These are phyloP conservation scores for Amphiduros pacificus DNA, from an alignment of 2,888 invertebrate species.

Conservation along the genomic window DNA sequence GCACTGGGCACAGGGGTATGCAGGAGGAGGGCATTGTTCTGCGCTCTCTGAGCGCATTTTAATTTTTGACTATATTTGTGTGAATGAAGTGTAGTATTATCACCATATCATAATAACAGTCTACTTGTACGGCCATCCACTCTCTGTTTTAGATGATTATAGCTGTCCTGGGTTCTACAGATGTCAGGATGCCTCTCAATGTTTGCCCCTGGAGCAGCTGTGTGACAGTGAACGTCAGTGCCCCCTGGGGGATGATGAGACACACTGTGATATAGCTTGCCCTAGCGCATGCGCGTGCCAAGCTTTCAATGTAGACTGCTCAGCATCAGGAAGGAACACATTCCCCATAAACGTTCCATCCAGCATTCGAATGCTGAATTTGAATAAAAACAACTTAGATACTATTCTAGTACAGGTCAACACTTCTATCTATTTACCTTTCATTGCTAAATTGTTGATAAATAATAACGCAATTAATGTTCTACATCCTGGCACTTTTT, in stretches of 20 bases:
- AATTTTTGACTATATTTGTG: no score
- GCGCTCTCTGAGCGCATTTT: no score
- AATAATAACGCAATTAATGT: not conserved
- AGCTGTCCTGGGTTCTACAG: conserved; percentile 1
- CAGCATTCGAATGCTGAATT: not conserved
- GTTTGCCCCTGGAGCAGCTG: conserved; percentile 1
- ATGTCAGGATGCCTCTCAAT: not conserved
- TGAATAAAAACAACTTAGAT: not conserved
- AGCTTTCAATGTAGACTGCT: not conserved
- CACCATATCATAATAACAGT: no score
- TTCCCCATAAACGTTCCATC: not conserved
- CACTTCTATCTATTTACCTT: not conserved
- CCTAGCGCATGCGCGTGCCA: not conserved
- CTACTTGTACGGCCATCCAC: no score
- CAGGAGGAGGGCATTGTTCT: no score
- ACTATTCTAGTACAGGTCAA: not conserved
- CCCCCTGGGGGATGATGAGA: conserved; percentile 14
- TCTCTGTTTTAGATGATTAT: not conserved
- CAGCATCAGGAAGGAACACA: not conserved
- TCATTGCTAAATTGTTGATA: not conserved
- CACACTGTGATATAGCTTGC: not conserved
- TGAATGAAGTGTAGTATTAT: no score
- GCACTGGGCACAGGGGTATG: no score
- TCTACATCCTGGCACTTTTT: not conserved
- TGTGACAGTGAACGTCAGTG: conserved; percentile 13